Evolutionary conservation across 2,113 vertebrate species (phyloP).

Genomic region (Equus przewalskii): DNA sequence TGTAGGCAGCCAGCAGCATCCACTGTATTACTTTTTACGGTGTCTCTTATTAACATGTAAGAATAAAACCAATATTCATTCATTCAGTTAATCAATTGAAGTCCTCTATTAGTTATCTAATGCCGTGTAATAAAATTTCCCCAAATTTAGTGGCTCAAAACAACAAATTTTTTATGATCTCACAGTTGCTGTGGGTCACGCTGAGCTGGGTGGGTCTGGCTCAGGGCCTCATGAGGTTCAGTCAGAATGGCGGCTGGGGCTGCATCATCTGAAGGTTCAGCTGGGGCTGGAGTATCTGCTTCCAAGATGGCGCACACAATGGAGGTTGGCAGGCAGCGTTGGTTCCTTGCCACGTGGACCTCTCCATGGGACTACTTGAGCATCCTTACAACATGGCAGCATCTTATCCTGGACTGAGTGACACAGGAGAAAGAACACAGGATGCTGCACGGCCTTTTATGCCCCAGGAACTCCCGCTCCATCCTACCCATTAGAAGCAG

Average conservation of each 20-base stretch:
- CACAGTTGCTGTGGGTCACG: not conserved
- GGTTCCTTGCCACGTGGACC: not conserved
- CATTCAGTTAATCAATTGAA: too few relatives aligned
- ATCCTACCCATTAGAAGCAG: not conserved
- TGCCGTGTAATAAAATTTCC: accelerated
- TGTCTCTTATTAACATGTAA: not conserved
- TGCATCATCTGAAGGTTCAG: not conserved
- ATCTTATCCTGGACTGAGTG: not conserved
- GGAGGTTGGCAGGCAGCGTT: not conserved
- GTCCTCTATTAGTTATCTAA: not conserved
- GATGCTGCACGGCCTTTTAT: accelerated
- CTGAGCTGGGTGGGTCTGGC: not conserved
- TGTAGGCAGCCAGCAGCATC: too few relatives aligned
- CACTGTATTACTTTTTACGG: not conserved
- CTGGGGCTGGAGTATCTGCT: not conserved
- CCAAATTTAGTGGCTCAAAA: not conserved
- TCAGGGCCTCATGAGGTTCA: not conserved
- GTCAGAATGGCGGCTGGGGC: not conserved
- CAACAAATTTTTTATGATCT: not conserved
- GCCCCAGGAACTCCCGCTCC: not conserved
- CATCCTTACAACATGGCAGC: not conserved
- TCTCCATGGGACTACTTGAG: not conserved
- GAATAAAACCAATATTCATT: not conserved
- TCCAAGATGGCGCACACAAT: too few relatives aligned
- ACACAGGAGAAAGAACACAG: not conserved